Conservation (phyloP, 1,140 invertebrate species). For the Drosophila lacertosa region DNA sequence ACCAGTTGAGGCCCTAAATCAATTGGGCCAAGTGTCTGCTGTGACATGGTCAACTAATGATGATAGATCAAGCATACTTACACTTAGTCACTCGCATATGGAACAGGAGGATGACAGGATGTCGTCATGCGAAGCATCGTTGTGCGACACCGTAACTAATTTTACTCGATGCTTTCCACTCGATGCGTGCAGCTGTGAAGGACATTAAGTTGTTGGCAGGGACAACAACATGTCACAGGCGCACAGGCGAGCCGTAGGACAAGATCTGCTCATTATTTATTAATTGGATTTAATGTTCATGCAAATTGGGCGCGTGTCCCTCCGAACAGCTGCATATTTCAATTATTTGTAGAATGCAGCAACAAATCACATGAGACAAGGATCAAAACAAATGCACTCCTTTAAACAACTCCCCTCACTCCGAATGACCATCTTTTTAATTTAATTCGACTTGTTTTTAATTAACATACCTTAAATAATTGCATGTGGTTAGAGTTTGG, state of each 20-base stretch:
- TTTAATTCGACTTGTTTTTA: constrained; percentile 22
- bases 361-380: constrained; percentile 6
- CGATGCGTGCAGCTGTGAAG: constrained; percentile 25
- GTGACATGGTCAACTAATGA: constrained; percentile 51
- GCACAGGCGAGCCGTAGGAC: neutral
- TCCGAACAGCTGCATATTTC: constrained; percentile 15
- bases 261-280: constrained; percentile 49
- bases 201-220: constrained; percentile 31
- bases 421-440: too few relatives aligned
- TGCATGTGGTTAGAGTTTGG: neutral
- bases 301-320: constrained; percentile 12
- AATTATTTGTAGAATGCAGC: constrained; percentile 23
- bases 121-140: constrained; percentile 38
- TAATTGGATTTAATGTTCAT: constrained; percentile 39
- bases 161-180: constrained; percentile 8
- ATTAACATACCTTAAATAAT: constrained; percentile 34
- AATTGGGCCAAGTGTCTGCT: constrained; percentile 48
- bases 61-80: constrained; percentile 52
- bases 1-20: constrained; percentile 44
- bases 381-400: neutral
- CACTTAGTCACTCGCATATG: constrained; percentile 30
- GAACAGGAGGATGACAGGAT: constrained; percentile 20
- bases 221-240: constrained; percentile 23
- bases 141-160: constrained; percentile 53
- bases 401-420: too few relatives aligned